Evolutionary conservation across 2,797 vertebrate genomes (phyloP).

Genomic region (Enteromius paludinosus): DNA sequence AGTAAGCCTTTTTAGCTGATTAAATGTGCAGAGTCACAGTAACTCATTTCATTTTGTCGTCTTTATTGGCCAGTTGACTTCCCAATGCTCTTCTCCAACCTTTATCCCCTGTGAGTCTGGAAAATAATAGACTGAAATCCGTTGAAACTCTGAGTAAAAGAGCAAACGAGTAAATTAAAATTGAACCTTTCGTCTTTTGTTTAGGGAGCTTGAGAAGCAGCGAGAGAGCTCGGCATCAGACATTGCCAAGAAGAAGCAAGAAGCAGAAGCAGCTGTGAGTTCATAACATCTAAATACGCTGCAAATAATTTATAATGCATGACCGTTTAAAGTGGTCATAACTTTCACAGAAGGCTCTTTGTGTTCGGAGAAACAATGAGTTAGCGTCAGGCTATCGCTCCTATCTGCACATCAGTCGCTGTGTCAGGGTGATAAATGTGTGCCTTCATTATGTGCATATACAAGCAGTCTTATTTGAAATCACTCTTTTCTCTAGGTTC

Average conservation of each 20-base stretch:
- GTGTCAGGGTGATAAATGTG: constrained; percentile 47
- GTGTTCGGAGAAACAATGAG: constrained; percentile 32
- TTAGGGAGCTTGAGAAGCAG: constrained; percentile 94
- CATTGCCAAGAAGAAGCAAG: constrained; percentile 91
- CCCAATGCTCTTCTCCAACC: background rate
- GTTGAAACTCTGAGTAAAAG: background rate
- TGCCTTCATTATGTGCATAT: constrained; percentile 32
- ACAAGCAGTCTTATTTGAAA: constrained; percentile 59
- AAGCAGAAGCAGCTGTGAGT: constrained; percentile 94
- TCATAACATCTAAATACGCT: constrained; percentile 23
- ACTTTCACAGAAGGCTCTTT: constrained; percentile 30
- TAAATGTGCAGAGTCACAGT: background rate
- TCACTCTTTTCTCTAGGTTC: constrained; percentile 79
- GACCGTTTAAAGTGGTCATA: constrained; percentile 43
- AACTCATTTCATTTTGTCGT: constrained; percentile 24
- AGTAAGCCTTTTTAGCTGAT: constrained; percentile 76
- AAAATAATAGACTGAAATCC: constrained; percentile 23
- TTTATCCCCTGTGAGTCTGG: constrained; percentile 15
- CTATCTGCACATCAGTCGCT: constrained; percentile 48
- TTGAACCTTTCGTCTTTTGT: constrained; percentile 37
- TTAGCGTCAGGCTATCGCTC: constrained; percentile 28
- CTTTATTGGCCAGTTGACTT: background rate
- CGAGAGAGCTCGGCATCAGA: constrained; percentile 88
- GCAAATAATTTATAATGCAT: constrained; percentile 38
- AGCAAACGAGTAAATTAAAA: constrained; percentile 33